Percentiles rank a stretch among this genome's conserved stretches.
Evolutionary conservation across 2,888 invertebrate species (phyloP).

Genomic region (Pelosia muscerda): DNA sequence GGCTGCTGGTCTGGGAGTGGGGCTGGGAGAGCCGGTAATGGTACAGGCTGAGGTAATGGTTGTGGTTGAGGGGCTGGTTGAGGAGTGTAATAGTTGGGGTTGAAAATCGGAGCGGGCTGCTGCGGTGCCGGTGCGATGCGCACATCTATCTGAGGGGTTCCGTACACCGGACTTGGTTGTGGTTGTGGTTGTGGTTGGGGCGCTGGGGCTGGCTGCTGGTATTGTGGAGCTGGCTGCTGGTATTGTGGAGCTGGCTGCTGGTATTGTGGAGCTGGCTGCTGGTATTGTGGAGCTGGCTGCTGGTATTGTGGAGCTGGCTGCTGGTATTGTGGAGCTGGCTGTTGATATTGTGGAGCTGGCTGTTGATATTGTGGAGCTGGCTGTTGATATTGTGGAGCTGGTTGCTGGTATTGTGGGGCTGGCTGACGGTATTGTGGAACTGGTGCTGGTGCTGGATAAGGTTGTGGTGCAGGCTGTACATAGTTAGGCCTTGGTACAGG

Average conservation of each 20-base stretch:
- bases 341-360: conserved; percentile 26
- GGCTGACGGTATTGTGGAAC: conserved; percentile 9
- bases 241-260: conserved; percentile 25
- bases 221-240: conserved; percentile 36
- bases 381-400: neutral
- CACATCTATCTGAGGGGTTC: conserved; percentile 35
- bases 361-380: conserved; percentile 27
- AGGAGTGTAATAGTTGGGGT: conserved; percentile 28
- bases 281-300: neutral
- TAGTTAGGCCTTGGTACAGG: conserved; percentile 44
- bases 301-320: neutral
- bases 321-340: conserved; percentile 16
- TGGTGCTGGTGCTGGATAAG: neutral
- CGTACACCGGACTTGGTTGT: conserved; percentile 41
- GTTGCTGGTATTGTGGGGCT: conserved; percentile 4
- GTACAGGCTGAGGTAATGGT: conserved; percentile 27
- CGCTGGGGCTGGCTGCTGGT: conserved; percentile 36
- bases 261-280: neutral
- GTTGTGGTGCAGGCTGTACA: conserved; percentile 41
- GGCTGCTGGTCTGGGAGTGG: conserved; percentile 30
- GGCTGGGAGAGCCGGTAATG: conserved; percentile 14
- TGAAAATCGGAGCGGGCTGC: neutral
- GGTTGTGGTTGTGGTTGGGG: conserved; percentile 28
- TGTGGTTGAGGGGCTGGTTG: conserved; percentile 46
- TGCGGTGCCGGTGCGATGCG: conserved; percentile 26